Evolutionary conservation across 1,140 invertebrate genomes (phyloP).

Genomic region (Penaeus chinensis): DNA sequence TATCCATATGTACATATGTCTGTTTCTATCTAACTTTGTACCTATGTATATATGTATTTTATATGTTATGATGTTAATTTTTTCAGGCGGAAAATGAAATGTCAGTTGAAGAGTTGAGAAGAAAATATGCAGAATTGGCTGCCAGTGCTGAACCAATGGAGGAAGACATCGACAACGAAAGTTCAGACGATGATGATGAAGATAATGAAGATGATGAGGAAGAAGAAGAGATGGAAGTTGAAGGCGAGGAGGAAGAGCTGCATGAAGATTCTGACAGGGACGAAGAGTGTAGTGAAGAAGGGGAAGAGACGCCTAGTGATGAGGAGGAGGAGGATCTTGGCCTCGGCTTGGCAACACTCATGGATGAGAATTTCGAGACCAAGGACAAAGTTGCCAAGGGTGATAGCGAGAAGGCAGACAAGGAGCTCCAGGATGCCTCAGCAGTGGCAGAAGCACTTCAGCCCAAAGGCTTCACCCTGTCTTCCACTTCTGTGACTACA

Average conservation of each 20-base stretch:
- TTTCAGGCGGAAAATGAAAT: conserved; percentile 79
- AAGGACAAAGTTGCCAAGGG: conserved; percentile 28
- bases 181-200: conserved; percentile 67
- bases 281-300: conserved; percentile 69
- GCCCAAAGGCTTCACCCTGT: conserved; percentile 96
- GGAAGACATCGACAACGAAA: conserved; percentile 67
- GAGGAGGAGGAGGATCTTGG: conserved; percentile 71
- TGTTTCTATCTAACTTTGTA: too few relatives aligned
- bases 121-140: conserved; percentile 75
- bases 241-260: conserved; percentile 66
- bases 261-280: conserved; percentile 67
- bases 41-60: conserved; percentile 2
- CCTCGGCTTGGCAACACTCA: conserved; percentile 75
- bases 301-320: conserved; percentile 69
- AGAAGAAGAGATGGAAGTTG: conserved; percentile 40
- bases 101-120: conserved; percentile 81
- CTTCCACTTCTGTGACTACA: conserved; percentile 91
- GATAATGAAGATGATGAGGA: conserved; percentile 45
- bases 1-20: too few relatives aligned
- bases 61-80: conserved; percentile 30
- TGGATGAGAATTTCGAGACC: conserved; percentile 59
- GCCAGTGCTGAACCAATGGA: conserved; percentile 66
- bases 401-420: conserved; percentile 68
- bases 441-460: conserved; percentile 95
- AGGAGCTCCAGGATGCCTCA: conserved; percentile 85